Base-by-base conservation (phyloP, 2,113 vertebrate species). In the Pogonocichla stellata region DNA sequence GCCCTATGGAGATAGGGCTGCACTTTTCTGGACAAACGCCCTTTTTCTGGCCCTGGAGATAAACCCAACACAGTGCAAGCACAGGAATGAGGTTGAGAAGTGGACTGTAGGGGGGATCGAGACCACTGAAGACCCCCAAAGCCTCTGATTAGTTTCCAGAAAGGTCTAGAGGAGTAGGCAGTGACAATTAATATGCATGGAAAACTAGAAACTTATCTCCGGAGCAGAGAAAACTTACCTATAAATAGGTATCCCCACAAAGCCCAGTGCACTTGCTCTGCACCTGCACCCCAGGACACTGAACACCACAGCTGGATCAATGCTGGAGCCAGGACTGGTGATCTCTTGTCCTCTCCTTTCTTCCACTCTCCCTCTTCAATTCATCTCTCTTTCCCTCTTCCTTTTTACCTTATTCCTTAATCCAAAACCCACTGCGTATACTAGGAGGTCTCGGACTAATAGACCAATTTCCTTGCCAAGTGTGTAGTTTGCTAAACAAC, bases 31-130 rank as follows among this genome's bases (percentile, higher is more conserved):
- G 31, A 33, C 31, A 62, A 75, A 62, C 15, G 0, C 19, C 14
- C 31, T 62, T 42, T 20, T 62, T 75, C 56, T 69, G 56, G 25
- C 40, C 34, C 20, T 54, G 62, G 40, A 61, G 62, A 47, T 67
- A 61, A 47, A 29, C 24, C 28, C 38, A n/a, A 12, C 28, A 29
- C 29, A 54, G 31, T 12, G 42, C 40, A 48, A 62, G 14, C 14
- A 14, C 11, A 54, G 14, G 17, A 54, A 75, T 42, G n/a, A 69
- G 9, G 17, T 19, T 12, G 4, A 75, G 70, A 69, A 54, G 70
- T 0, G 70, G 40, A 42, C 42, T 54, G 20, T 31, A 81, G 19
- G 9, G 29, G 10, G 4, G 12, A 34, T 62, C 0, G 2, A 62
- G 25, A 42, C 40, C 40, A 5, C 54, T 31, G 34, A 75, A 75